These are phyloP conservation scores for Oryzias celebensis DNA, from an alignment of 2,113 vertebrate genomes.

Conservation along the genomic window DNA sequence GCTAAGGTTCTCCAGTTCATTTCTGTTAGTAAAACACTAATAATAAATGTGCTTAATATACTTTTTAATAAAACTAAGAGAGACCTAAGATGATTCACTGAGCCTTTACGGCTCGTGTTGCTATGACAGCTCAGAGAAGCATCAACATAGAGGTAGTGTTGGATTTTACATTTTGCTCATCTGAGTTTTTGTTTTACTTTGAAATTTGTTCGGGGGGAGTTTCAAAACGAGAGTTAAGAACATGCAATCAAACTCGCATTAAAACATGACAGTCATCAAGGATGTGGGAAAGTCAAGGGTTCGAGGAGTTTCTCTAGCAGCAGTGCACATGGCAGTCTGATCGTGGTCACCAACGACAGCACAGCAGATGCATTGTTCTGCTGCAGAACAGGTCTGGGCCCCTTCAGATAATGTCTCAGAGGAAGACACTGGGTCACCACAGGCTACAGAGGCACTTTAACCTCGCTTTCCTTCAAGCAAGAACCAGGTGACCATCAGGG, in stretches of 20 bases:
- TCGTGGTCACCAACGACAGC: not conserved
- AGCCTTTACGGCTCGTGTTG: too few relatives aligned
- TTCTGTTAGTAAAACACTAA: too few relatives aligned
- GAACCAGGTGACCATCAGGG: not conserved
- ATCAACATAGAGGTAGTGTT: too few relatives aligned
- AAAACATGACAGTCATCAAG: constrained; percentile 19
- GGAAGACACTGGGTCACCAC: constrained; percentile 35
- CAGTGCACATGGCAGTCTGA: constrained; percentile 17
- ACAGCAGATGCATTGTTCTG: constrained; percentile 1
- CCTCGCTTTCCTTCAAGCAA: constrained; percentile 18
- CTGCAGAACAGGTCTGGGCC: constrained; percentile 15
- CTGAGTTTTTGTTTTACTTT: constrained; percentile 1
- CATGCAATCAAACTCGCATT: constrained; percentile 6
- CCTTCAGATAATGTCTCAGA: constrained; percentile 29
- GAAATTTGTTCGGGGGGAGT: constrained; percentile 4
- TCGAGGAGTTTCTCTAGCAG: constrained; percentile 46
- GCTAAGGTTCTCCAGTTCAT: too few relatives aligned
- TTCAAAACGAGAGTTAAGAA: not conserved
- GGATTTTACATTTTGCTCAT: not conserved
- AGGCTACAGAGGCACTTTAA: constrained; percentile 9
- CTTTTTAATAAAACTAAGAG: too few relatives aligned
- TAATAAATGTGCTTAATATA: too few relatives aligned
- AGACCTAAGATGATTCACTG: too few relatives aligned
- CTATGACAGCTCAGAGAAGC: too few relatives aligned
- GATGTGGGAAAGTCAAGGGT: constrained; percentile 16